Base-by-base conservation (phyloP, 2,888 invertebrate species). In the Agonopterix arenella region DNA sequence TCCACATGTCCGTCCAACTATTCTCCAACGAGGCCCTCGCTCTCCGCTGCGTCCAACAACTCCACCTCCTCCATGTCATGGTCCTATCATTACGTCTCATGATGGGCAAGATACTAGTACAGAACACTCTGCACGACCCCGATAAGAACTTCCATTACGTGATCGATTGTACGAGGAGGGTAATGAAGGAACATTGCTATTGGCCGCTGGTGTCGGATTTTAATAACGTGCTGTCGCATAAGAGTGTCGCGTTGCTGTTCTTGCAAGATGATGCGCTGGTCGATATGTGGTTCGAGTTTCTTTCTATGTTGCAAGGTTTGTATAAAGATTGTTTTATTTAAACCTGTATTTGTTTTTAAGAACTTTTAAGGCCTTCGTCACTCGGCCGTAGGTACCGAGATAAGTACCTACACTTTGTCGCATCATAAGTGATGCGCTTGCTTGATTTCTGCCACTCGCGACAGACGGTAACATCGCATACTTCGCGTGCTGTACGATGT, bases 121-220 rank as follows among this genome's bases (percentile, higher is more conserved):
- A 93, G 70, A 97, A 96, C 77, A 95, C 95, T 0, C 81, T 97
- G 47, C 96, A 97, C 76, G 94, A 95, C 82, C 92, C 93, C 2
- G 91, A 91, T 16, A 93, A 92, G 68, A 97, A 97, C 76, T 94
- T 93, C 67, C 98, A 98, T 79, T 93, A 92, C 68, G 97, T 98
- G 16, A 98, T 98, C 46, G 97, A 98, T 76, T 98, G 98, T 76
- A 95, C 94, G 10, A 92, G 94, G 58, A 92, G 95, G 53, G 96
- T 98, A 16, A 98, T 99, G 97, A 97, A 97, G 84, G 97, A 98
- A 73, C 98, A 99, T 78, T 98, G 98, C 83, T 98, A 98, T 80
- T 99, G 98, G 98, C 98, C 98, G 1, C 90, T 98, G 7, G 97
- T 98, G 38, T 98, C 97, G 0, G 98, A 99, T 85, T 93, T 99